A percentile compares a stretch with the other conserved stretches of the same genome.
Evolutionary conservation across 2,888 invertebrate species (phyloP).

Genomic region (Diloba caeruleocephala): DNA sequence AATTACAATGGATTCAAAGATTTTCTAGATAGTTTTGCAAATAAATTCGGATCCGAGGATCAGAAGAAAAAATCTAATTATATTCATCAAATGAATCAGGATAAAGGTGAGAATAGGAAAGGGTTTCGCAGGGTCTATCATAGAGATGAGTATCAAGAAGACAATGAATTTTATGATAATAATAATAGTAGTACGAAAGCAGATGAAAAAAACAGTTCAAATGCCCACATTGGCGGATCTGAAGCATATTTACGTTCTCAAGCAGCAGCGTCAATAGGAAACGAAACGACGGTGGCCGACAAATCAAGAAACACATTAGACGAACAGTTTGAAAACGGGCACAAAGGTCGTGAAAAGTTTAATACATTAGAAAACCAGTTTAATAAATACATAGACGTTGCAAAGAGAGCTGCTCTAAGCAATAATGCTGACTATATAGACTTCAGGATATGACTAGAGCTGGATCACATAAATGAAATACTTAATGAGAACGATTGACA

Average conservation of each 20-base stretch:
- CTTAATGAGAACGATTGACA: background rate
- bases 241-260: constrained; percentile 67
- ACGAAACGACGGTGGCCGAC: constrained; percentile 56
- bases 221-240: constrained; percentile 66
- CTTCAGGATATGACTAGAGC: constrained; percentile 16
- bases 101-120: constrained; percentile 76
- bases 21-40: constrained; percentile 74
- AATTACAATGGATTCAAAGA: constrained; percentile 71
- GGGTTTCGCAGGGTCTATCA: constrained; percentile 80
- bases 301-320: constrained; percentile 58
- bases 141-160: constrained; percentile 82
- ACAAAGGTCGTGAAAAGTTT: constrained; percentile 54
- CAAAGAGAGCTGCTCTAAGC: constrained; percentile 65
- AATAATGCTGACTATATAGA: constrained; percentile 69
- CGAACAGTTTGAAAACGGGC: constrained; percentile 58
- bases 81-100: constrained; percentile 63
- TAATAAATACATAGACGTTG: constrained; percentile 68
- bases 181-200: constrained; percentile 65
- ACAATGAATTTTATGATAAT: constrained; percentile 80
- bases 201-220: constrained; percentile 67
- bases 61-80: constrained; percentile 67
- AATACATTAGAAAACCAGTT: constrained; percentile 60
- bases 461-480: constrained; percentile 5
- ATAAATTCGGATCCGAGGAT: constrained; percentile 75
- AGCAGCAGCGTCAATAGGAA: constrained; percentile 61